Conservation (phyloP, 2,797 vertebrate genomes). For the Lycodopsis pacificus region DNA sequence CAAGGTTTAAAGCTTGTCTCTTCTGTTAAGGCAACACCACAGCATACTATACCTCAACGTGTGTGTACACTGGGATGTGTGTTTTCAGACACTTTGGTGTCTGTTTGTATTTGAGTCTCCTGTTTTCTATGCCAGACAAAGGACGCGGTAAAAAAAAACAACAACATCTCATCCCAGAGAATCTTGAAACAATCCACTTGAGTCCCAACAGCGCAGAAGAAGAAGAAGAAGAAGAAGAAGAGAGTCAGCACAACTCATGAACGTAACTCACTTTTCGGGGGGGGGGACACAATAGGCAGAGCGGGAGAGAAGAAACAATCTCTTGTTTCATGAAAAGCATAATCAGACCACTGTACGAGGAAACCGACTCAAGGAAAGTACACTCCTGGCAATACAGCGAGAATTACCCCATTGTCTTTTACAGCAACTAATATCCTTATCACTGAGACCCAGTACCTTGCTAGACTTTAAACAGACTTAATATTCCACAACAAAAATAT, state of each 20-base stretch:
- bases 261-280: conserved; percentile 51
- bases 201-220: conserved; percentile 55
- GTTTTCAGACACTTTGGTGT: conserved; percentile 31
- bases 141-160: neutral
- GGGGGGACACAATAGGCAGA: conserved; percentile 58
- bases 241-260: conserved; percentile 60
- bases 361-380: conserved; percentile 32
- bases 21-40: conserved; percentile 24
- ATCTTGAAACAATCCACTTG: conserved; percentile 61
- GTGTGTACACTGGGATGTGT: conserved; percentile 20
- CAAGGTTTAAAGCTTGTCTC: conserved; percentile 35
- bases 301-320: conserved; percentile 55
- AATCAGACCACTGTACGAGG: conserved; percentile 57
- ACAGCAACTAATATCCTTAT: conserved; percentile 56
- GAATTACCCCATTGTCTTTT: conserved; percentile 65
- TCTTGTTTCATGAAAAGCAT: conserved; percentile 66
- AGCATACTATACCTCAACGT: conserved; percentile 5
- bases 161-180: conserved; percentile 39
- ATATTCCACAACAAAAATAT: conserved; percentile 52
- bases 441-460: conserved; percentile 46
- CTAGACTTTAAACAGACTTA: conserved; percentile 52
- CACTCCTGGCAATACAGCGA: conserved; percentile 45
- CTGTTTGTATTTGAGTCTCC: conserved; percentile 39
- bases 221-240: conserved; percentile 38
- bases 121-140: conserved; percentile 28